Base-by-base conservation (phyloP, 1,140 invertebrate genomes). In the Formica selysi region DNA sequence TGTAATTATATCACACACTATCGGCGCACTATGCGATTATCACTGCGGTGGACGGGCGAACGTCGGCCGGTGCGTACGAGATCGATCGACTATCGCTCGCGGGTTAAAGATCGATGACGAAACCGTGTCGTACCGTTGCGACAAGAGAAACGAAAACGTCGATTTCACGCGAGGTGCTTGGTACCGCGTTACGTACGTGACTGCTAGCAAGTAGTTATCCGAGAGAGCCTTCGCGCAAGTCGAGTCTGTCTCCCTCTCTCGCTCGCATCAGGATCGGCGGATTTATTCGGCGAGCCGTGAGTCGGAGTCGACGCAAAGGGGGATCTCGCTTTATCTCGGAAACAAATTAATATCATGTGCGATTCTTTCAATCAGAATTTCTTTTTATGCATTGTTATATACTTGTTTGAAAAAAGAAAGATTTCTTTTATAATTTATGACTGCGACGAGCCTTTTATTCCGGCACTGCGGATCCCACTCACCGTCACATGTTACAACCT, bases 161-260 rank as follows among this genome's bases (percentile, higher is more conserved):
- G 19, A 87, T 79, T 59, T 74, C 26, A 57, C 70, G n/a, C 29
- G 16, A 29, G 70, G 70, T 73, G 70, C 29, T 54, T 61, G 10
- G 64, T 67, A 11, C 81, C 64, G 81, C 67, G 85, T 85, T 91
- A 84, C 70, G 87, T 91, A 84, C 83, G 87, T 91, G 81, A 91
- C 90, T 91, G 89, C 71, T 48, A 57, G 80, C 54, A 38, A 87
- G 86, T 73, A 84, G 74, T 90, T 19, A 87, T 86, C 73, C 68
- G 36, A 88, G 67, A 38, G 80, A 78, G 76, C 62, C 81, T 76
- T 67, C 54, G 59, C 61, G 48, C 26, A 29, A 73, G 76, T 76
- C 61, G 59, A 74, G 84, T 65, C 57, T 48, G 57, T 71, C 78
- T 86, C 71, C 41, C 84, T 61, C 68, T 81, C 84, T 57, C 36